phyloP scores from a whole-genome alignment of 2,797 vertebrate genomes.

The Sebastes kiyomatsui region DNA sequence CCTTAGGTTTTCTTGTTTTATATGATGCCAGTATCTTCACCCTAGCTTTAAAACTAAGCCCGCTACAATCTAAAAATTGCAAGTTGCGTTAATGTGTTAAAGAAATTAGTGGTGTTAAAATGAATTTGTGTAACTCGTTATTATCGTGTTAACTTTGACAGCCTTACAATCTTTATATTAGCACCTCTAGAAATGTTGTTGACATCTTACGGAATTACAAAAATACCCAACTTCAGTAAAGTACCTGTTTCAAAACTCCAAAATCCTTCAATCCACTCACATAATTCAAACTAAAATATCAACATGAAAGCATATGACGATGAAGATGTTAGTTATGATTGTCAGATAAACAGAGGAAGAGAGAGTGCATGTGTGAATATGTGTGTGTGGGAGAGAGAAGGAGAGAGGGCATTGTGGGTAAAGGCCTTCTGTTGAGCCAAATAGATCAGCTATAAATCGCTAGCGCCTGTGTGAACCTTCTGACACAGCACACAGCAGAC shows the following conservation, averaged over 20 bases:
- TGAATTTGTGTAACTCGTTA: too few species aligned
- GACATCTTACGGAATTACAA: background rate
- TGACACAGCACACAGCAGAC: slow-evolving; percentile 76
- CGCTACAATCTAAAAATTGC: too few species aligned
- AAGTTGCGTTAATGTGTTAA: too few species aligned
- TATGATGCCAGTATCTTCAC: too few species aligned
- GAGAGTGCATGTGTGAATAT: background rate
- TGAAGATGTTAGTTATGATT: background rate
- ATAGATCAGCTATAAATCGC: slow-evolving; percentile 69
- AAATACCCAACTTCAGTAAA: background rate
- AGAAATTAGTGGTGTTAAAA: too few species aligned
- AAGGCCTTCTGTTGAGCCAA: slow-evolving; percentile 57
- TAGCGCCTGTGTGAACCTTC: slow-evolving; percentile 59
- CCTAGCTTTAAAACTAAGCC: too few species aligned
- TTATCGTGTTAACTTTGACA: too few species aligned
- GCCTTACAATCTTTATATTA: background rate
- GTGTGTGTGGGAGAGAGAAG: slow-evolving; percentile 1
- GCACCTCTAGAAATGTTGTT: background rate
- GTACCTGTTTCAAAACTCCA: background rate
- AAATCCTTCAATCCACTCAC: background rate
- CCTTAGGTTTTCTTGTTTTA: too few species aligned
- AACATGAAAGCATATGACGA: background rate
- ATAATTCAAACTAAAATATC: background rate
- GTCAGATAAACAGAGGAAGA: background rate
- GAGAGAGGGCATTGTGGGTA: slow-evolving; percentile 16